phyloP scores from a whole-genome alignment of 2,113 vertebrate genomes.

The Cettia cetti region DNA sequence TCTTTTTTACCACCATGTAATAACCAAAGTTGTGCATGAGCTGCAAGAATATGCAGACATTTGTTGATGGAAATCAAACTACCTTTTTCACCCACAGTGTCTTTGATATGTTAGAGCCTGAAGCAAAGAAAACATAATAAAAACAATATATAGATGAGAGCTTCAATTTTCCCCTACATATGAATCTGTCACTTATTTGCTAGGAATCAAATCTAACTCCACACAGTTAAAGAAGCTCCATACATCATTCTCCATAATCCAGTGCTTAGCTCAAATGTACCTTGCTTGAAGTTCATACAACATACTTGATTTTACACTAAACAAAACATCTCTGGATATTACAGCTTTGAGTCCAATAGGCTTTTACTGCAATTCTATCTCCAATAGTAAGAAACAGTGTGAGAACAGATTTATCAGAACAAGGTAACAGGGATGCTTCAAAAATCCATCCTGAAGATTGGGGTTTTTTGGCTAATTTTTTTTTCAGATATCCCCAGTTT shows the following conservation, averaged over 20 bases:
- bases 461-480: neutral
- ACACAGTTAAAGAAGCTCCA: slow-evolving; percentile 57
- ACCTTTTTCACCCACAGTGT: slow-evolving; percentile 55
- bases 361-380: neutral
- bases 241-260: slow-evolving; percentile 55
- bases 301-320: slow-evolving; percentile 38
- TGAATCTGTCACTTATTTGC: slow-evolving; percentile 67
- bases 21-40: slow-evolving; percentile 44
- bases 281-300: slow-evolving; percentile 32
- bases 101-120: slow-evolving; percentile 63
- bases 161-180: slow-evolving; percentile 65
- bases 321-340: slow-evolving; percentile 44
- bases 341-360: neutral
- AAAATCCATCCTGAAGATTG: neutral
- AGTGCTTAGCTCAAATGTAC: slow-evolving; percentile 23
- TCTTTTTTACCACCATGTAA: slow-evolving; percentile 23
- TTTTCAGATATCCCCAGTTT: neutral
- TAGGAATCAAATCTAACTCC: slow-evolving; percentile 70
- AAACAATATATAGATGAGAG: slow-evolving; percentile 68
- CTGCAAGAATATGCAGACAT: slow-evolving; percentile 55
- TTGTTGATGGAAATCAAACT: slow-evolving; percentile 69
- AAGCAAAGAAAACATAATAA: slow-evolving; percentile 73
- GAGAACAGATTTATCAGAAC: neutral
- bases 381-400: neutral
- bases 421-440: neutral